Evolutionary conservation across 2,888 invertebrate genomes (phyloP).

Genomic region (Plagodis pulveraria): DNA sequence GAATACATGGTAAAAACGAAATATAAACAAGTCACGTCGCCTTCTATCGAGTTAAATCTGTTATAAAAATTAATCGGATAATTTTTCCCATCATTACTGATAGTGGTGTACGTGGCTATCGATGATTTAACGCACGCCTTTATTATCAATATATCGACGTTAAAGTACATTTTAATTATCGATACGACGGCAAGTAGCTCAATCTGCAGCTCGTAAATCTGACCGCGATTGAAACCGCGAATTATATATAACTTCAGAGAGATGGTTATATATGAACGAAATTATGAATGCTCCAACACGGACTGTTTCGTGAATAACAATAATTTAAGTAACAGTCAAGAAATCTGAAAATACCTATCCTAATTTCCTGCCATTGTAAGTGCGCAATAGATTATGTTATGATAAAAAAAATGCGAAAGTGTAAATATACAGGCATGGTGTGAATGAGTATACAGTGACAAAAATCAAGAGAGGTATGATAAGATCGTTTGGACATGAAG

Average conservation of each 20-base stretch:
- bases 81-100: constrained; percentile 20
- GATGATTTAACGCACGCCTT: constrained; percentile 25
- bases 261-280: not conserved
- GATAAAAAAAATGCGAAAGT: no score
- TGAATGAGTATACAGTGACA: no score
- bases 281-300: not conserved
- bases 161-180: constrained; percentile 38
- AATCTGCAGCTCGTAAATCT: constrained; percentile 38
- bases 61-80: constrained; percentile 9
- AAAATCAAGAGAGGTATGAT: no score
- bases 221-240: constrained; percentile 25
- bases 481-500: no score
- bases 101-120: constrained; percentile 14
- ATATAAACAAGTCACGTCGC: no score
- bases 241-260: constrained; percentile 12
- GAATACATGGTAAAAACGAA: no score
- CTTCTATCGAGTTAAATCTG: not conserved
- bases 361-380: no score
- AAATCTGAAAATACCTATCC: no score
- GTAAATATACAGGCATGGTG: no score
- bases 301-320: not conserved
- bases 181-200: constrained; percentile 39
- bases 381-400: no score
- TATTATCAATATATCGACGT: constrained; percentile 30
- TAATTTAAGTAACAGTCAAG: not conserved